A percentile compares a stretch with the other conserved stretches of the same genome.
phyloP scores from a whole-genome alignment of 2,888 invertebrate species.

The Fissipunctia ypsillon region DNA sequence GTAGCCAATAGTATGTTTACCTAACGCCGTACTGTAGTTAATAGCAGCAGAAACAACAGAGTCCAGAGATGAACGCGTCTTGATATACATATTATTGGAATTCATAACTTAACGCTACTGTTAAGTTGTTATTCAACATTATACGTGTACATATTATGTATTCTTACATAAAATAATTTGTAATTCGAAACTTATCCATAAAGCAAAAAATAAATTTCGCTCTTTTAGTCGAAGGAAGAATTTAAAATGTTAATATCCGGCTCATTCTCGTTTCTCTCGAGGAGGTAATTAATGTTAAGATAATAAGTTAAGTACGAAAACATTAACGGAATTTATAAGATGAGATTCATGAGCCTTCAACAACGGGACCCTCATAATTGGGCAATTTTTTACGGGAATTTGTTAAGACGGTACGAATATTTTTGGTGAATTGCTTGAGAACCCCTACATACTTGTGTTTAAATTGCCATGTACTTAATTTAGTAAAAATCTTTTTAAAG shows the following conservation, averaged over 20 bases:
- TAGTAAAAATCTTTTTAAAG: too few species aligned
- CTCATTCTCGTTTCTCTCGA: constrained; percentile 61
- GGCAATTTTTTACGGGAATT: constrained; percentile 69
- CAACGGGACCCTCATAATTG: constrained; percentile 66
- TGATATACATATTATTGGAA: neutral
- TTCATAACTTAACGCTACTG: too few species aligned
- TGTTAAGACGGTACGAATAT: constrained; percentile 42
- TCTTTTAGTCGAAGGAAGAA: constrained; percentile 46
- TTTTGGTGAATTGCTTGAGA: constrained; percentile 43
- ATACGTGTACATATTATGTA: too few species aligned
- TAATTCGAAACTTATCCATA: constrained; percentile 13
- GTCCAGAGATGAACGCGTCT: neutral
- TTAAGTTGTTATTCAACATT: too few species aligned
- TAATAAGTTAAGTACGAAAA: constrained; percentile 75
- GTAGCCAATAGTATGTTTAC: neutral
- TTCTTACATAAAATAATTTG: constrained; percentile 2
- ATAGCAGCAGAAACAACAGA: neutral
- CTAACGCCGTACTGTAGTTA: neutral
- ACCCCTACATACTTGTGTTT: constrained; percentile 20
- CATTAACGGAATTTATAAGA: constrained; percentile 72
- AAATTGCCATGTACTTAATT: constrained; percentile 1
- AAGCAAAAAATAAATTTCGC: constrained; percentile 28
- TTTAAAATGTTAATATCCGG: constrained; percentile 65
- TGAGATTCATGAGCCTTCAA: constrained; percentile 70
- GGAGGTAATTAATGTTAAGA: constrained; percentile 71